Conservation (phyloP, 2,113 vertebrate genomes). For the Euleptes europaea region DNA sequence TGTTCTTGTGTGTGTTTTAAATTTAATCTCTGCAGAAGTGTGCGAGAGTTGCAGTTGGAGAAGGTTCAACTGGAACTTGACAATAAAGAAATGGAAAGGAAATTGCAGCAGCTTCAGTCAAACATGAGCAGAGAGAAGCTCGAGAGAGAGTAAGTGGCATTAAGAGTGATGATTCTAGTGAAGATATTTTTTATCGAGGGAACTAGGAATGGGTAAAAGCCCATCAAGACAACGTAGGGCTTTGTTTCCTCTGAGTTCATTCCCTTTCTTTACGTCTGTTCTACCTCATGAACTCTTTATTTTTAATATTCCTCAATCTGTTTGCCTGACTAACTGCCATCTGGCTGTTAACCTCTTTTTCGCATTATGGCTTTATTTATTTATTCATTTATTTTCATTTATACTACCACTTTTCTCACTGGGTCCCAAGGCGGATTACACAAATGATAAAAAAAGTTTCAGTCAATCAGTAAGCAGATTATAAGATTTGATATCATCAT, state of each 20-base stretch:
- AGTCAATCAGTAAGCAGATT: no score
- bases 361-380: not conserved
- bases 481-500: no score
- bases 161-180: not conserved
- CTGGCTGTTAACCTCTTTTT: not conserved
- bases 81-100: conserved; percentile 84
- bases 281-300: not conserved
- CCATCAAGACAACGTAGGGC: not conserved
- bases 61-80: conserved; percentile 81
- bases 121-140: conserved; percentile 84
- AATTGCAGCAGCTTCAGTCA: conserved; percentile 80
- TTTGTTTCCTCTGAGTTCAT: not conserved
- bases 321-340: not conserved
- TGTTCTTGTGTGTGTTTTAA: not conserved
- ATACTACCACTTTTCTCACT: no score
- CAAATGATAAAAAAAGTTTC: no score
- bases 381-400: no score
- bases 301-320: not conserved
- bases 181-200: not conserved
- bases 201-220: not conserved
- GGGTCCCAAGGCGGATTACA: no score
- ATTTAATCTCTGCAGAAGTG: conserved; percentile 74
- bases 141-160: conserved; percentile 82
- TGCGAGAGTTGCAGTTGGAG: conserved; percentile 78
- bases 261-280: accelerated